Percentiles rank a stretch among this genome's conserved stretches.
These are phyloP conservation scores for Chloroclystis v-ata DNA, from an alignment of 2,888 invertebrate species.

Conservation along the genomic window DNA sequence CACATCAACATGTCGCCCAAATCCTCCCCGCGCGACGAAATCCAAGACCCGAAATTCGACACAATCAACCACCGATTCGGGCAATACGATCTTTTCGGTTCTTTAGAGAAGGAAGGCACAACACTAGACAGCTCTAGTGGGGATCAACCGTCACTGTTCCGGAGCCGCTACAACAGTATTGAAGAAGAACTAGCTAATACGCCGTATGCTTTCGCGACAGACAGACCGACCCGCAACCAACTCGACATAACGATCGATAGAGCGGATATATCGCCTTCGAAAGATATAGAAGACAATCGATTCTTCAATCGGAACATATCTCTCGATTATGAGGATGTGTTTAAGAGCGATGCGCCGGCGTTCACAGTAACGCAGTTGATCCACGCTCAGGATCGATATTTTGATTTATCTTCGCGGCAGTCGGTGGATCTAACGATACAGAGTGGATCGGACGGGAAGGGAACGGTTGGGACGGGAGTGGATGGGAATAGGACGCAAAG, in stretches of 20 bases:
- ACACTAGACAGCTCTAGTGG: conserved; percentile 26
- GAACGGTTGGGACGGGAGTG: not conserved
- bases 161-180: conserved; percentile 71
- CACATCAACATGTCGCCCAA: conserved; percentile 70
- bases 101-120: conserved; percentile 35
- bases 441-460: not conserved
- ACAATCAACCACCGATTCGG: conserved; percentile 68
- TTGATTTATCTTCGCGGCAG: conserved; percentile 54
- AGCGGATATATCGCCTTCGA: conserved; percentile 49
- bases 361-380: conserved; percentile 69
- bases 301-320: conserved; percentile 50
- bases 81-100: conserved; percentile 67
- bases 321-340: conserved; percentile 50
- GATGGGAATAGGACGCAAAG: conserved; percentile 31
- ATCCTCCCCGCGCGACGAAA: conserved; percentile 39
- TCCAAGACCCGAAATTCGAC: conserved; percentile 62
- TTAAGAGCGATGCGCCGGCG: conserved; percentile 43
- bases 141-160: conserved; percentile 59
- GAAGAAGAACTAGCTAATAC: conserved; percentile 73
- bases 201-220: conserved; percentile 70
- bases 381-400: conserved; percentile 70
- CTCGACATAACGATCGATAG: conserved; percentile 60
- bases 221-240: conserved; percentile 47
- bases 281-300: conserved; percentile 61
- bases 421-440: conserved; percentile 10